Conservation (phyloP, 2,113 vertebrate species). For the Phrynosoma blainvillii region DNA sequence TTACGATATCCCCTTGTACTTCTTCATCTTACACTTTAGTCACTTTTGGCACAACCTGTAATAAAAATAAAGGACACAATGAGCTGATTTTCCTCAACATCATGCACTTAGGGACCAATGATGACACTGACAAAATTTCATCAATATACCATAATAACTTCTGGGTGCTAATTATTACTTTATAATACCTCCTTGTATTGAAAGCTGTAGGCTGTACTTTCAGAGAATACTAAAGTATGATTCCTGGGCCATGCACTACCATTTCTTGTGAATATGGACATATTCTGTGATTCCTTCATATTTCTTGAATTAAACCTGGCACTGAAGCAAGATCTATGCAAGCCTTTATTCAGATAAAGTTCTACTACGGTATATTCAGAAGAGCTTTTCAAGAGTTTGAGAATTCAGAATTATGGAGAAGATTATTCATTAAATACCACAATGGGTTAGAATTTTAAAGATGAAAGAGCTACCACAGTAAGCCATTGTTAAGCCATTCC, state of each 20-base stretch:
- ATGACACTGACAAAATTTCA: no score
- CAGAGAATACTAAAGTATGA: background rate
- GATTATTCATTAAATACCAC: background rate
- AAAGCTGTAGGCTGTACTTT: background rate
- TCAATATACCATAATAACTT: no score
- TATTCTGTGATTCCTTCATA: background rate
- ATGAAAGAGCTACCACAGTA: background rate
- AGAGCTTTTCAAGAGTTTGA: background rate
- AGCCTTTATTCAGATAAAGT: background rate
- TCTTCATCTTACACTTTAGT: no score
- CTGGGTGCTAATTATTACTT: no score
- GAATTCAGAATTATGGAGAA: background rate
- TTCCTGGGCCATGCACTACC: background rate
- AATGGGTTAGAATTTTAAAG: background rate
- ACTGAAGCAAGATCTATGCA: background rate
- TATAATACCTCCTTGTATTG: background rate
- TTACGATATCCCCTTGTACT: no score
- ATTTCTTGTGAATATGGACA: background rate
- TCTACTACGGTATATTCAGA: background rate
- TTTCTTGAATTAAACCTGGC: background rate
- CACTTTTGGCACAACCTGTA: no score
- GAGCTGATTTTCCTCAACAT: no score
- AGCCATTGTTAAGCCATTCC: background rate
- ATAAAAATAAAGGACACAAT: no score
- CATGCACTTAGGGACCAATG: no score